Evolutionary conservation across 1,140 invertebrate species (phyloP).

Genomic region (Aradophagus sp.): DNA sequence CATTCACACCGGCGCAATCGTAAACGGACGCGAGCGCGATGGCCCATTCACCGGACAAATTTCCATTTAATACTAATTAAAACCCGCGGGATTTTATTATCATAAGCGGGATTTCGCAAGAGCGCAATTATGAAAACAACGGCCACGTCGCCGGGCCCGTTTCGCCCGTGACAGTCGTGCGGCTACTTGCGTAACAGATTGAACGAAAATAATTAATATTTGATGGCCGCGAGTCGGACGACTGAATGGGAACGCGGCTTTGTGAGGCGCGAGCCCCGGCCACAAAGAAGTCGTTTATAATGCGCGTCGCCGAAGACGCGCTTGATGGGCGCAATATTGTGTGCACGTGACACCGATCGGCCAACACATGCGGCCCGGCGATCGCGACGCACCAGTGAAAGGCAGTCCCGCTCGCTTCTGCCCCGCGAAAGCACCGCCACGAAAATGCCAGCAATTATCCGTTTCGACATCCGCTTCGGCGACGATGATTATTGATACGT

Average conservation of each 20-base stretch:
- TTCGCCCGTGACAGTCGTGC: conserved; percentile 33
- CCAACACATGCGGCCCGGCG: conserved; percentile 19
- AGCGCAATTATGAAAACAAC: conserved; percentile 13
- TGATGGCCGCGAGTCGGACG: conserved; percentile 27
- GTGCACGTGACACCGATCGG: conserved; percentile 35
- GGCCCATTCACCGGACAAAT: conserved; percentile 11
- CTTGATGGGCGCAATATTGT: conserved; percentile 17
- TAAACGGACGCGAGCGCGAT: too few relatives aligned
- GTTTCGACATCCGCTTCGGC: conserved; percentile 39
- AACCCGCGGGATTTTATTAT: conserved; percentile 2
- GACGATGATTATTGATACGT: conserved; percentile 36
- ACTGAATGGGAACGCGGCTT: too few relatives aligned
- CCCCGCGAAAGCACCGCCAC: conserved; percentile 36
- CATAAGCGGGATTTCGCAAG: too few relatives aligned
- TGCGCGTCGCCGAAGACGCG: conserved; percentile 32
- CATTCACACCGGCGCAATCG: too few relatives aligned
- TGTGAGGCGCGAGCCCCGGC: conserved; percentile 6
- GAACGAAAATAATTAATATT: conserved; percentile 54
- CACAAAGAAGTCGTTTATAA: conserved; percentile 48
- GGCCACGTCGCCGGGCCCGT: conserved; percentile 1
- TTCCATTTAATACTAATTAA: conserved; percentile 26
- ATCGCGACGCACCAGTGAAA: conserved; percentile 49
- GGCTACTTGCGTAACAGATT: conserved; percentile 34
- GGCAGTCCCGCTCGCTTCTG: conserved; percentile 43
- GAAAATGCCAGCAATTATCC: conserved; percentile 54